Evolutionary conservation across 2,888 invertebrate species (phyloP), one percentile per base, ranked within the genome.

Genomic region (Selenia dentaria): DNA sequence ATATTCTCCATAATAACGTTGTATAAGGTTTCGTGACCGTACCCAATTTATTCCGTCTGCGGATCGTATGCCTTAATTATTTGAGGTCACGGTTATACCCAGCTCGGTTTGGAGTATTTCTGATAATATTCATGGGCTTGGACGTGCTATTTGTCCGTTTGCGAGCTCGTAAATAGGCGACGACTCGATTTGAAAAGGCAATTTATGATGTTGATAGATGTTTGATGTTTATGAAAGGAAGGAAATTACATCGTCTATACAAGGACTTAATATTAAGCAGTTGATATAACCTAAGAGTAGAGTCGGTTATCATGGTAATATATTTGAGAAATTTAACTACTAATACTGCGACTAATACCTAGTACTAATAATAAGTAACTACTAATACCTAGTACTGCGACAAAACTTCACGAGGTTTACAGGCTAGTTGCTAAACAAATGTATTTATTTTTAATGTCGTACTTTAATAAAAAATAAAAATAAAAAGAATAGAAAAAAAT

Each of bases 121-220:
- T 13, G 22, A 27, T 36, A 45, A 50, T 36, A 22, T 42, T 50
- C 40, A 46, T 25, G 31, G 16, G 6, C 39, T 25, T 16, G 31
- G 16, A 25, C 13, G 28, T 18, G n/a, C 16, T 24, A 29, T 45
- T 39, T 40, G 35, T 26, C 35, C 20, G 24, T 45, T 38, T 10
- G 26, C n/a, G 27, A 38, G 31, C 22, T 26, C 10, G 26, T 36
- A 31, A 40, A 46, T 22, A 39, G 24, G 11, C 10, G 31, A 36
- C 26, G 39, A 16, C 39, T 35, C 35, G 29, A 46, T 46, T 46
- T 46, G 28, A 25, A 35, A 13, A 5, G 27, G 46, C 26, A 34
- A 45, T 45, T 34, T 34, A 11, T 18, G 9, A 25, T 36, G 39
- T 46, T 36, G 35, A 46, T 35, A 27, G n/a, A n/a, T 29, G 29